phyloP scores from a whole-genome alignment of 2,888 invertebrate species.

The Lagria hirta region DNA sequence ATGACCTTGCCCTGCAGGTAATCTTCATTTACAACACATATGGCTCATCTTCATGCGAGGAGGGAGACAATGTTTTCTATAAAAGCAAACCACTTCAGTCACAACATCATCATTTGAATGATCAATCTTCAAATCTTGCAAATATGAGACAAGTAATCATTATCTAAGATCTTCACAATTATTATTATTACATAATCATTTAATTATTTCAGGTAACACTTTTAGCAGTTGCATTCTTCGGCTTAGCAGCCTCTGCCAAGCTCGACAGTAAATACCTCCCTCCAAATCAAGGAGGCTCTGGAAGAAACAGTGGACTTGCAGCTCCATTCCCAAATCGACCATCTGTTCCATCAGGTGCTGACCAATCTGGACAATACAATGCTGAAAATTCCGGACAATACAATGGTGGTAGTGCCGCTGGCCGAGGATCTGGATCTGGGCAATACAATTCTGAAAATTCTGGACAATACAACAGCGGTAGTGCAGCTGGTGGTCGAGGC shows the following conservation, averaged over 20 bases:
- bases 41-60: constrained; percentile 31
- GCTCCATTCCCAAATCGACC: constrained; percentile 23
- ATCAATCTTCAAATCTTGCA: constrained; percentile 27
- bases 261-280: constrained; percentile 42
- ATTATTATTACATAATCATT: constrained; percentile 3
- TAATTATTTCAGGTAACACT: constrained; percentile 34
- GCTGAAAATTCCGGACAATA: constrained; percentile 27
- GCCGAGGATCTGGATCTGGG: constrained; percentile 26
- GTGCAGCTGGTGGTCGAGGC: constrained; percentile 36
- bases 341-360: constrained; percentile 18
- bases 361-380: constrained; percentile 25
- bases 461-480: constrained; percentile 15
- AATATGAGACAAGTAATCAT: constrained; percentile 36
- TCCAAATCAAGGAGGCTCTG: constrained; percentile 24
- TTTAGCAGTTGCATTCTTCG: constrained; percentile 38
- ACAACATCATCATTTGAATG: constrained; percentile 30
- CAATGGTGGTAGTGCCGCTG: constrained; percentile 25
- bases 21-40: constrained; percentile 37
- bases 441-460: constrained; percentile 29
- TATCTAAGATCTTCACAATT: constrained; percentile 1
- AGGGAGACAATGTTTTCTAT: constrained; percentile 27
- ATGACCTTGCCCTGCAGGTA: constrained; percentile 41
- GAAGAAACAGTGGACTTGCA: constrained; percentile 25
- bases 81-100: constrained; percentile 34
- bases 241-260: constrained; percentile 40